Evolutionary conservation across 2,797 vertebrate genomes (phyloP).

Genomic region (Rhinogobio ventralis): DNA sequence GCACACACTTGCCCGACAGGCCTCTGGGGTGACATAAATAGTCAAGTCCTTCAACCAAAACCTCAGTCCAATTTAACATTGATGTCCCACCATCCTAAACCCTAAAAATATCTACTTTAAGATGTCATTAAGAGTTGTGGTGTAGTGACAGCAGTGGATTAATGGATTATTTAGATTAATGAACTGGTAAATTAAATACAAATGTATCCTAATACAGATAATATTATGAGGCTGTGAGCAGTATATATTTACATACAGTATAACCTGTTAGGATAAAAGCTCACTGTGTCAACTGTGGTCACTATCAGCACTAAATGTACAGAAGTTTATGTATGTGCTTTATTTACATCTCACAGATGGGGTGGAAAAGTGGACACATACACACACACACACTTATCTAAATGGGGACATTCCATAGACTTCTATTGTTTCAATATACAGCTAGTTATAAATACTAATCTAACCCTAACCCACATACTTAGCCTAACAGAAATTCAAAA

Average conservation of each 20-base stretch:
- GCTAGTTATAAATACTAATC: not conserved
- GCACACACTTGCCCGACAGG: conserved; percentile 6
- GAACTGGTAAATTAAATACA: not conserved
- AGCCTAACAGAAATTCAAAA: not conserved
- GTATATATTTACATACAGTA: not conserved
- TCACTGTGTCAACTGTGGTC: not conserved
- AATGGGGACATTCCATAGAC: not conserved
- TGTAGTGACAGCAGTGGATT: not conserved
- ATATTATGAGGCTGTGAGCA: not conserved
- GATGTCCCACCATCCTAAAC: not conserved
- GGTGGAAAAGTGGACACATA: not conserved
- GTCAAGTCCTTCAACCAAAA: not conserved
- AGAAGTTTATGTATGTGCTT: not conserved
- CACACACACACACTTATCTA: not conserved
- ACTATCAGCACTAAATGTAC: not conserved
- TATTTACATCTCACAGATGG: not conserved
- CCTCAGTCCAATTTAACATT: not conserved
- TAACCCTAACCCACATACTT: not conserved
- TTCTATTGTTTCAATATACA: not conserved
- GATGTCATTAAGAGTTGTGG: not conserved
- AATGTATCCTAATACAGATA: not conserved
- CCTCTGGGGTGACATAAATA: not conserved
- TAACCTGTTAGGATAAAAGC: not conserved
- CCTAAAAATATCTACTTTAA: not conserved
- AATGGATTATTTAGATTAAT: no score